phyloP scores from a whole-genome alignment of 2,797 vertebrate genomes.

The Xiphophorus birchmanni region DNA sequence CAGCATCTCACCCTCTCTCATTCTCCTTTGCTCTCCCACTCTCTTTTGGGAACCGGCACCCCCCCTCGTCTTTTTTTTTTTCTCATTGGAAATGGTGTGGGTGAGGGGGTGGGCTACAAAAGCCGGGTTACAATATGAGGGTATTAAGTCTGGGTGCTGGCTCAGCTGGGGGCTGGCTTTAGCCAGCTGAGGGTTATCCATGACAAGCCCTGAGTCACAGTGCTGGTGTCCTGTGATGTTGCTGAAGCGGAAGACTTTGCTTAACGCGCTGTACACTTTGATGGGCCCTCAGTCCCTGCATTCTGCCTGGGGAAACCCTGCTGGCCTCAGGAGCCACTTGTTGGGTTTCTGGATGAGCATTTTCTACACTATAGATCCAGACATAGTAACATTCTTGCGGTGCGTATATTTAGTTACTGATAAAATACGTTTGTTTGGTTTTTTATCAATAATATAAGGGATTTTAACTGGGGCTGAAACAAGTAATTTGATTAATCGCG shows the following conservation, averaged over 20 bases:
- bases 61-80: conserved; percentile 19
- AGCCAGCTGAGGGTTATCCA: conserved; percentile 79
- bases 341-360: conserved; percentile 52
- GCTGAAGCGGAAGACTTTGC: conserved; percentile 82
- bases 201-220: conserved; percentile 68
- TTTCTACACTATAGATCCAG: conserved; percentile 33
- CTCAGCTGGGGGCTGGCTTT: conserved; percentile 77
- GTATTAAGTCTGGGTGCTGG: conserved; percentile 78
- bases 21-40: conserved; percentile 47
- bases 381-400: not conserved
- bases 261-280: conserved; percentile 76
- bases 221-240: conserved; percentile 78
- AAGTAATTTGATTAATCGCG: too few species aligned
- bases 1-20: conserved; percentile 53
- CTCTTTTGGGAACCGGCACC: conserved; percentile 59
- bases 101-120: conserved; percentile 59
- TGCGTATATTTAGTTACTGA: not conserved
- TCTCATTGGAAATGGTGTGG: conserved; percentile 36
- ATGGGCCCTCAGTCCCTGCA: conserved; percentile 71
- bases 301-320: conserved; percentile 61
- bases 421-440: not conserved
- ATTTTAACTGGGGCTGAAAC: too few species aligned
- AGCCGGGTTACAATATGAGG: conserved; percentile 72
- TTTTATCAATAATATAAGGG: not conserved
- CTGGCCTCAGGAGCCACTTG: conserved; percentile 45